These are phyloP conservation scores for Reinhardtius hippoglossoides DNA, from an alignment of 2,113 vertebrate genomes.

Conservation along the genomic window DNA sequence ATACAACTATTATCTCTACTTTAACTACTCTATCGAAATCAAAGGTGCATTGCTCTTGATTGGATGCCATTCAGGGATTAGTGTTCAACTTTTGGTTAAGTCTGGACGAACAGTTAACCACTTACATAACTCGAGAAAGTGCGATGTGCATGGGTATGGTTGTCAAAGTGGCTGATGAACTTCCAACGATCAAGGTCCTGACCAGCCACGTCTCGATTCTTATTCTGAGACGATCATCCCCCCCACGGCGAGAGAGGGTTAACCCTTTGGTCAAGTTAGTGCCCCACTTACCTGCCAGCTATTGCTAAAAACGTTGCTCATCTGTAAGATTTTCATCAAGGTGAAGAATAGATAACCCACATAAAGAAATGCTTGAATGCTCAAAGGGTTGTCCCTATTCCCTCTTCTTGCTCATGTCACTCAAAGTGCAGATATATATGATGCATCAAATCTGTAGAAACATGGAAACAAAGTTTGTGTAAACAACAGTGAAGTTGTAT, in stretches of 20 bases:
- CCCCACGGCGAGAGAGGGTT: too few relatives aligned
- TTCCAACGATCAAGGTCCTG: not conserved
- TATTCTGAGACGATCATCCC: slow-evolving; percentile 9
- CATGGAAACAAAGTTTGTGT: too few relatives aligned
- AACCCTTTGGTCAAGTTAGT: too few relatives aligned
- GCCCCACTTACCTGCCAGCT: too few relatives aligned
- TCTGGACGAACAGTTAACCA: not conserved
- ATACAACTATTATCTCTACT: slow-evolving; percentile 16
- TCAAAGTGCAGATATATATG: slow-evolving; percentile 22
- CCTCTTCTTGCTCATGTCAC: too few relatives aligned
- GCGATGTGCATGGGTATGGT: not conserved
- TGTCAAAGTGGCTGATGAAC: not conserved
- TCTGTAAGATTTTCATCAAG: too few relatives aligned
- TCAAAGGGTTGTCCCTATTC: too few relatives aligned
- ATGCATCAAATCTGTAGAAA: not conserved
- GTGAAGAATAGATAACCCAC: too few relatives aligned
- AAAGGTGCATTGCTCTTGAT: not conserved
- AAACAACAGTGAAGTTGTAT: too few relatives aligned
- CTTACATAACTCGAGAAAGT: slow-evolving; percentile 35
- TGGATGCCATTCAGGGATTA: slow-evolving; percentile 38
- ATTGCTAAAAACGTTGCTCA: too few relatives aligned
- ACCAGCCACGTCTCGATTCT: not conserved
- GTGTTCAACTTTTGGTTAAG: slow-evolving; percentile 25
- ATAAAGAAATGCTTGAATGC: too few relatives aligned
- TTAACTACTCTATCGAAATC: not conserved